Conservation (phyloP, 2,888 invertebrate genomes). For the Malthinus seriepunctatus region DNA sequence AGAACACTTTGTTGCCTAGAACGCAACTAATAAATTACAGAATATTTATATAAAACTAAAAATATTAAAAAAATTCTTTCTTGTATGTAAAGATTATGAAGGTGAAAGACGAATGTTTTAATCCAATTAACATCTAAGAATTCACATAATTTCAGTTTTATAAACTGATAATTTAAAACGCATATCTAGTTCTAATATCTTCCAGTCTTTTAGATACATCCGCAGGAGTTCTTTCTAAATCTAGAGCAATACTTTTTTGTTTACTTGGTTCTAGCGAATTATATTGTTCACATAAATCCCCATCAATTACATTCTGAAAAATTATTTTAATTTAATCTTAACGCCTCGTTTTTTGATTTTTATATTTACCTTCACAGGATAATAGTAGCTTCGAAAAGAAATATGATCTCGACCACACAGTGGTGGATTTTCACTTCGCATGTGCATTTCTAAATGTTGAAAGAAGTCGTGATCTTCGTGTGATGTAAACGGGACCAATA, state of each 20-base stretch:
- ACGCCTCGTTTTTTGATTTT: not conserved
- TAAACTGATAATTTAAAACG: slow-evolving; percentile 72
- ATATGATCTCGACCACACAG: slow-evolving; percentile 97
- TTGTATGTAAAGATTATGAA: no score
- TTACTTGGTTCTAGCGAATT: slow-evolving; percentile 92
- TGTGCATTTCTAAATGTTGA: slow-evolving; percentile 99
- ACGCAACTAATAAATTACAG: no score
- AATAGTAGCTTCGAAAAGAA: slow-evolving; percentile 96
- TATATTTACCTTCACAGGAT: slow-evolving; percentile 83
- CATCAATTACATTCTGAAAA: slow-evolving; percentile 94
- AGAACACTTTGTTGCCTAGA: no score
- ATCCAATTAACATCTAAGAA: no score
- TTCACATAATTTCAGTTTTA: not conserved
- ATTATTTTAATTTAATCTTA: slow-evolving; percentile 14
- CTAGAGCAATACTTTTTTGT: slow-evolving; percentile 93
- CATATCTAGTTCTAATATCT: slow-evolving; percentile 97
- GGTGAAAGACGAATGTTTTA: no score
- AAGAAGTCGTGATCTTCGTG: slow-evolving; percentile 99
- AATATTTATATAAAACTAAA: no score
- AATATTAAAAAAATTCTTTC: no score
- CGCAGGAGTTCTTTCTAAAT: slow-evolving; percentile 92
- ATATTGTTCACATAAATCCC: slow-evolving; percentile 98
- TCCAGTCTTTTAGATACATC: slow-evolving; percentile 99
- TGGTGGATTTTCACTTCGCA: slow-evolving; percentile 96
- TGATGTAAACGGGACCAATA: slow-evolving; percentile 91